Evolutionary conservation across 2,888 invertebrate genomes (phyloP).

Genomic region (Ichneumon xanthorius): DNA sequence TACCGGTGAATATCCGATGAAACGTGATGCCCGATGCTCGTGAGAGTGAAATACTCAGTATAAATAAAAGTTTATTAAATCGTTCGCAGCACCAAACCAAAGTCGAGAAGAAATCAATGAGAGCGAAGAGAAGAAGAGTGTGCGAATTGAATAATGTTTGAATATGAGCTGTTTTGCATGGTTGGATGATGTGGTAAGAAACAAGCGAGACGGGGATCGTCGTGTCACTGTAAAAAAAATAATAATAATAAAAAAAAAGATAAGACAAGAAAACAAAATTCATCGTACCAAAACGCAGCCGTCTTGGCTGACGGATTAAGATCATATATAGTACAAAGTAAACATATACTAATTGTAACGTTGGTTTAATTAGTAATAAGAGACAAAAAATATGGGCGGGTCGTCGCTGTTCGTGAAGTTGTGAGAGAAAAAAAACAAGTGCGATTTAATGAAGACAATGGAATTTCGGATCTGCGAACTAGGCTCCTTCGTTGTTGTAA

Average conservation of each 20-base stretch:
- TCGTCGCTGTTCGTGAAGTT: conserved; percentile 64
- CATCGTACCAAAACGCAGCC: conserved; percentile 81
- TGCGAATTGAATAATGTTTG: conserved; percentile 44
- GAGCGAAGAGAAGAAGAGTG: conserved; percentile 10
- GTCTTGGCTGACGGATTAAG: conserved; percentile 81
- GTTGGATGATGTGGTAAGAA: conserved; percentile 6
- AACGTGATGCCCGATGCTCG: conserved; percentile 10
- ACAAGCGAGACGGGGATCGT: conserved; percentile 35
- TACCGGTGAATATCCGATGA: conserved; percentile 45
- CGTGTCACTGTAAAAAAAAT: conserved; percentile 47
- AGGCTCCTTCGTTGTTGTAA: conserved; percentile 18
- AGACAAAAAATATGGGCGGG: conserved; percentile 43
- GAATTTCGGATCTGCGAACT: conserved; percentile 12
- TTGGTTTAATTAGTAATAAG: conserved; percentile 75
- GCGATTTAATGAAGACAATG: conserved; percentile 47
- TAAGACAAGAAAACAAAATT: conserved; percentile 69
- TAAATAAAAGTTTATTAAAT: conserved; percentile 32
- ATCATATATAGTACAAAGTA: conserved; percentile 85
- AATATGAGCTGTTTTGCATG: conserved; percentile 30
- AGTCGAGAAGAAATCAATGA: conserved; percentile 37
- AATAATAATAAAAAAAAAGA: conserved; percentile 26
- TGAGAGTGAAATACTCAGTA: conserved; percentile 54
- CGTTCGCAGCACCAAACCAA: conserved; percentile 47
- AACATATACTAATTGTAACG: conserved; percentile 84
- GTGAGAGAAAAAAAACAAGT: conserved; percentile 42